phyloP scores from a whole-genome alignment of 2,113 vertebrate genomes.

The Vireo altiloquus region DNA sequence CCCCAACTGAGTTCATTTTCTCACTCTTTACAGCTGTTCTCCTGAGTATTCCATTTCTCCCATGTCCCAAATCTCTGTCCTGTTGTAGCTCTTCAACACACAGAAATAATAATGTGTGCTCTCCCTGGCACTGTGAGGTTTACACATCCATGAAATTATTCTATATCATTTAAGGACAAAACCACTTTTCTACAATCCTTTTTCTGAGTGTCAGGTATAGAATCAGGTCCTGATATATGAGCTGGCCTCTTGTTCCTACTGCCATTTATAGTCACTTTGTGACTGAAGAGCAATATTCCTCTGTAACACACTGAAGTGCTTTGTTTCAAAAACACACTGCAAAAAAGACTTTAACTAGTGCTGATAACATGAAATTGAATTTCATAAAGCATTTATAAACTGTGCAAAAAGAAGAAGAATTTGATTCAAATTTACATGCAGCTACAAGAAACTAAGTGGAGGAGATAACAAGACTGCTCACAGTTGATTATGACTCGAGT shows the following conservation, averaged over 20 bases:
- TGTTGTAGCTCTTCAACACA: neutral
- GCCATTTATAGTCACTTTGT: neutral
- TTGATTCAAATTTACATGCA: neutral
- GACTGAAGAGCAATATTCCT: neutral
- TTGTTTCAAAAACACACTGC: neutral
- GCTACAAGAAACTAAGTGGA: neutral
- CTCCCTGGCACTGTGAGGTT: neutral
- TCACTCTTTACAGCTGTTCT: neutral
- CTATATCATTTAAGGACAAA: neutral
- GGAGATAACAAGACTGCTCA: neutral
- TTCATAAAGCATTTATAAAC: neutral
- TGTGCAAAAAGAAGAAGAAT: neutral
- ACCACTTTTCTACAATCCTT: neutral
- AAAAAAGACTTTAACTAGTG: neutral
- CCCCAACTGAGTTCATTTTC: neutral
- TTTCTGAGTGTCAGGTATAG: neutral
- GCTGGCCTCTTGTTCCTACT: neutral
- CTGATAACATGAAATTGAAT: neutral
- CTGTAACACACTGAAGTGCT: neutral
- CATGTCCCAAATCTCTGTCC: neutral
- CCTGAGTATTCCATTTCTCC: neutral
- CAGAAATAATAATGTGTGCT: rapidly evolving
- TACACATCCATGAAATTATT: neutral
- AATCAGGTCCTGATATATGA: neutral
- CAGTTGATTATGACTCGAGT: neutral